These are phyloP conservation scores for Amphiduros pacificus DNA, from an alignment of 2,888 invertebrate species.

Conservation along the genomic window DNA sequence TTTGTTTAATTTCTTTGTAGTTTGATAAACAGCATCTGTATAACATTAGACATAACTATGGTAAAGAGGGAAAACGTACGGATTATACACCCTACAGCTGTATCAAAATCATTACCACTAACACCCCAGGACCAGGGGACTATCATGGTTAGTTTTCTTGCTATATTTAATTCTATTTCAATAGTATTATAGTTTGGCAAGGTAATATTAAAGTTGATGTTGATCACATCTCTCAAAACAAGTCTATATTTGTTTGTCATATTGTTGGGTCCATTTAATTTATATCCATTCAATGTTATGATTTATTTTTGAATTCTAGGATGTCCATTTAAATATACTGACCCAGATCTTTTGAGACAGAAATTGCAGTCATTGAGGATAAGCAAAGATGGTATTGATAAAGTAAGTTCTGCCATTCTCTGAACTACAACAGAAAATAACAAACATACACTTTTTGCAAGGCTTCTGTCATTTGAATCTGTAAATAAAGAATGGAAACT, in stretches of 20 bases:
- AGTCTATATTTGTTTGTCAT: background rate
- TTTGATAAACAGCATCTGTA: conserved; percentile 94
- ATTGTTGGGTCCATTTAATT: background rate
- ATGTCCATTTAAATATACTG: conserved; percentile 88
- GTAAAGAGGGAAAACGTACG: conserved; percentile 88
- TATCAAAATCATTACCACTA: conserved; percentile 78
- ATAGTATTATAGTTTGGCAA: too few species aligned
- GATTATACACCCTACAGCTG: conserved; percentile 88
- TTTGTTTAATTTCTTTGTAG: conserved; percentile 55
- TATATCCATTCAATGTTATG: background rate
- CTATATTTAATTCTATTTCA: background rate
- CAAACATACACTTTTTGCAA: background rate
- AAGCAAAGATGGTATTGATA: conserved; percentile 42
- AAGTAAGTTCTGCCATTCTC: conserved; percentile 33
- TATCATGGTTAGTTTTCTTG: conserved; percentile 59
- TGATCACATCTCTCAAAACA: background rate
- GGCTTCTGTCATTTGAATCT: background rate
- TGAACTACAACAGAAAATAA: background rate
- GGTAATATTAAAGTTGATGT: too few species aligned
- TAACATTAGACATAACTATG: conserved; percentile 88
- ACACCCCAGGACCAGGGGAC: conserved; percentile 30
- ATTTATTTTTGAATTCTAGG: conserved; percentile 60
- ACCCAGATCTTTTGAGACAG: conserved; percentile 71
- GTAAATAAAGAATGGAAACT: background rate
- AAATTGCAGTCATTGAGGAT: conserved; percentile 66